Percentiles rank a stretch among this genome's conserved stretches.
These are phyloP conservation scores for Exocentrus adspersus DNA, from an alignment of 2,888 invertebrate species.

Conservation along the genomic window DNA sequence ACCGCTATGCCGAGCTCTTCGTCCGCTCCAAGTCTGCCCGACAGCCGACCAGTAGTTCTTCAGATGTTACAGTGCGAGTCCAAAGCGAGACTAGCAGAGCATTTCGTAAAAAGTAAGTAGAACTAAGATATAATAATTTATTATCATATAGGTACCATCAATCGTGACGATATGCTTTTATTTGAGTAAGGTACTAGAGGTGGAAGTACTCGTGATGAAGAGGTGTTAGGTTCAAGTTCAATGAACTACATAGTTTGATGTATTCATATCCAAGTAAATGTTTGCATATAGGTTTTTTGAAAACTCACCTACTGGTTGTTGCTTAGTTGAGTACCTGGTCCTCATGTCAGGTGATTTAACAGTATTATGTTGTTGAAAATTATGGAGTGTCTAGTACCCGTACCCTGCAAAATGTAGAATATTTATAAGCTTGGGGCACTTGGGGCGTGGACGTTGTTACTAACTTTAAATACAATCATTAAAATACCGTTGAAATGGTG, in stretches of 20 bases:
- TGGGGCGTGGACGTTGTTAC: background rate
- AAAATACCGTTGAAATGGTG: background rate
- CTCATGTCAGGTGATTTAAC: too few species aligned
- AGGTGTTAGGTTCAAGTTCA: background rate
- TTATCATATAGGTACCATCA: too few species aligned
- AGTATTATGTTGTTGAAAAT: too few species aligned
- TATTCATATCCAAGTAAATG: too few species aligned
- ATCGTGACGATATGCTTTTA: too few species aligned
- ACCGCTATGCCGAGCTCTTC: conserved; percentile 61
- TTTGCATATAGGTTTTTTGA: too few species aligned
- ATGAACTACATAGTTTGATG: background rate
- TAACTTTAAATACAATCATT: background rate
- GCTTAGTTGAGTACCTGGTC: too few species aligned
- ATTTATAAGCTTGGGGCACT: background rate
- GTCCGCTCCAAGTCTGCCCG: conserved; percentile 52
- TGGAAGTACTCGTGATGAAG: too few species aligned
- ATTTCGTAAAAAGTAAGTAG: conserved; percentile 40
- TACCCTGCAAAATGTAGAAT: background rate
- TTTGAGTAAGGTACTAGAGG: too few species aligned
- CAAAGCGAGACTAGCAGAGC: conserved; percentile 40
- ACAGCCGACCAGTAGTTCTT: conserved; percentile 60
- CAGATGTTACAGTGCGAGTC: conserved; percentile 59
- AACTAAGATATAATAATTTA: background rate
- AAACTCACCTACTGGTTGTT: too few species aligned
- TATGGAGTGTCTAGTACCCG: too few species aligned